Evolutionary conservation across 2,113 vertebrate species (phyloP).

Genomic region (Neomonachus schauinslandi): DNA sequence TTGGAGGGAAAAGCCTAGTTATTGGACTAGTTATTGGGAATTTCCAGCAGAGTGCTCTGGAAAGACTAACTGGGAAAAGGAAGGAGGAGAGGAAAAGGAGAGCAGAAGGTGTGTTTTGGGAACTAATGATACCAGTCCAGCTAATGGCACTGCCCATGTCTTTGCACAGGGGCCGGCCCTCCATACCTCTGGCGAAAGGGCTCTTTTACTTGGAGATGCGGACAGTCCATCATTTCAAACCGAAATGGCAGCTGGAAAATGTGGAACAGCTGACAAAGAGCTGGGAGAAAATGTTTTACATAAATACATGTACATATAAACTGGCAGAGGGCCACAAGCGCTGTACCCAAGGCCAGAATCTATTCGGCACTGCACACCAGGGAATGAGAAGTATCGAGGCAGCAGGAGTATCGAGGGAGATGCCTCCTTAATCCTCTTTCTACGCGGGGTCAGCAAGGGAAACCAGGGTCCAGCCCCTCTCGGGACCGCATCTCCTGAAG

Average conservation of each 20-base stretch:
- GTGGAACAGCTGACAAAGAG: slow-evolving; percentile 94
- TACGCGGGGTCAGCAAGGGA: slow-evolving; percentile 24
- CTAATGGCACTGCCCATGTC: slow-evolving; percentile 36
- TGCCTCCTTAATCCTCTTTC: slow-evolving; percentile 20
- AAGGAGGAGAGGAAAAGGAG: background rate
- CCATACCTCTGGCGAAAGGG: slow-evolving; percentile 77
- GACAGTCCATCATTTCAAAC: slow-evolving; percentile 88
- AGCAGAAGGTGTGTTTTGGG: slow-evolving; percentile 15
- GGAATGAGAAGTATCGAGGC: slow-evolving; percentile 52
- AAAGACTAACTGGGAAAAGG: slow-evolving; percentile 14
- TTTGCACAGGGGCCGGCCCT: slow-evolving; percentile 47
- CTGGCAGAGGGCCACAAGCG: slow-evolving; percentile 85
- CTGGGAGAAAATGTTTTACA: slow-evolving; percentile 94
- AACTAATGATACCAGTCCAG: background rate
- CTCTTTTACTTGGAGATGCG: slow-evolving; percentile 83
- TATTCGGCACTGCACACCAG: background rate
- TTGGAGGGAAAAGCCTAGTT: slow-evolving; percentile 55
- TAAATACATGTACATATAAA: slow-evolving; percentile 92
- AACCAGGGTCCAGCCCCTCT: background rate
- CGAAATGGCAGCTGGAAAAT: slow-evolving; percentile 93
- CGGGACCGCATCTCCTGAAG: background rate
- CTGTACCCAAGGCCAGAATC: slow-evolving; percentile 69
- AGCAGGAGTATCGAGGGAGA: background rate
- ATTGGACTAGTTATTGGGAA: slow-evolving; percentile 51
- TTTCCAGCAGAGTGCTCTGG: slow-evolving; percentile 60